Evolutionary conservation across 2,797 vertebrate species (phyloP).

Genomic region (Lemur catta): DNA sequence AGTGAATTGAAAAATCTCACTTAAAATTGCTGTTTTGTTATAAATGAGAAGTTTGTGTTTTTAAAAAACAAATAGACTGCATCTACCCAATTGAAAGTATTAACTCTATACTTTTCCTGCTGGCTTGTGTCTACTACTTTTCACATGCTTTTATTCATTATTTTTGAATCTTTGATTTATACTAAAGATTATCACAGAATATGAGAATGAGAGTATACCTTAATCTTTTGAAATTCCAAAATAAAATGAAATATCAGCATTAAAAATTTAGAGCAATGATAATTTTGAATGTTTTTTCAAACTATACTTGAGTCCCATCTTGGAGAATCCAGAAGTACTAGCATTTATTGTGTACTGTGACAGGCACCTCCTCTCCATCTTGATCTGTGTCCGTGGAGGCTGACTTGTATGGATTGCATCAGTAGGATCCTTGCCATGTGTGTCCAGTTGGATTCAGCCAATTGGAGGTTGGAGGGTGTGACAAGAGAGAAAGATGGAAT

Average conservation of each 20-base stretch:
- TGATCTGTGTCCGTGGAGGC: accelerated
- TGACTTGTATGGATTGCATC: not conserved
- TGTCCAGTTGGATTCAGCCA: not conserved
- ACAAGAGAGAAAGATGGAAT: not conserved
- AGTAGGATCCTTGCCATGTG: not conserved
- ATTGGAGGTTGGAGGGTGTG: not conserved
- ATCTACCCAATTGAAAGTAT: not conserved
- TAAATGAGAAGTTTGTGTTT: not conserved
- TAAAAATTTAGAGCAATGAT: not conserved
- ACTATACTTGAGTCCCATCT: not conserved
- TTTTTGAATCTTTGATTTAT: not conserved
- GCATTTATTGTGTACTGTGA: not conserved
- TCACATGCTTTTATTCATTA: not conserved
- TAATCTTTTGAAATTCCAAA: not conserved
- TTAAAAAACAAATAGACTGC: not conserved
- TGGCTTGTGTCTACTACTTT: not conserved
- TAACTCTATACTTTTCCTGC: not conserved
- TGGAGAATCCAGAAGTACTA: not conserved
- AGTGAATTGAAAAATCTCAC: not conserved
- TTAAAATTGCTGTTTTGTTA: not conserved
- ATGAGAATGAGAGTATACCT: not conserved
- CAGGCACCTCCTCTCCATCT: not conserved
- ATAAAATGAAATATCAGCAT: not conserved
- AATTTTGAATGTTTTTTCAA: not conserved
- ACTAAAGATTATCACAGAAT: not conserved